Evolutionary conservation across 2,888 invertebrate genomes (phyloP).

Genomic region (Drosophila borealis): DNA sequence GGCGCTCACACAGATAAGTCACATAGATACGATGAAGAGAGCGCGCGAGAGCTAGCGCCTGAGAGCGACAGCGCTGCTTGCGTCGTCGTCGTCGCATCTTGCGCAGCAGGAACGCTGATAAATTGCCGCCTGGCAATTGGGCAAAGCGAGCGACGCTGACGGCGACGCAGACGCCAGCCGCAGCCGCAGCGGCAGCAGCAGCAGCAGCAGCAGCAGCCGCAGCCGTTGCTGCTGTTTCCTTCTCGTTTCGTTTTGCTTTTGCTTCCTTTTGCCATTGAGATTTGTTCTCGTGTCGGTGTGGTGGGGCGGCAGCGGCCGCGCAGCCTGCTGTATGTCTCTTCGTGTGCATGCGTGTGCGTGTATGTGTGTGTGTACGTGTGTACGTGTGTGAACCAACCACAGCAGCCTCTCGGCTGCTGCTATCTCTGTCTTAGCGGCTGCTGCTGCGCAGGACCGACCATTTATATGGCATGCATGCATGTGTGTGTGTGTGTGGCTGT

Average conservation of each 20-base stretch:
- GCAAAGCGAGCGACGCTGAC: constrained; percentile 36
- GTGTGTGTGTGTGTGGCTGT: constrained; percentile 9
- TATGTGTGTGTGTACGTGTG: constrained; percentile 14
- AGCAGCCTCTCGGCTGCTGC: constrained; percentile 78
- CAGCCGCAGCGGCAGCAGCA: constrained; percentile 33
- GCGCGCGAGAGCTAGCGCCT: constrained; percentile 18
- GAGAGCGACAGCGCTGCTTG: constrained; percentile 32
- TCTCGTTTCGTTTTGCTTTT: constrained; percentile 41
- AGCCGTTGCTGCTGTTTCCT: constrained; percentile 43
- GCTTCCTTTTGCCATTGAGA: constrained; percentile 58
- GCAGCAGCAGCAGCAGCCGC: constrained; percentile 22
- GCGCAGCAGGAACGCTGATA: constrained; percentile 66
- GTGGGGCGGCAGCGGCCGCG: constrained; percentile 30
- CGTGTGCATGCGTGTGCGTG: constrained; percentile 14
- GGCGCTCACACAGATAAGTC: constrained; percentile 63
- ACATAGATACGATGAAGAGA: constrained; percentile 49
- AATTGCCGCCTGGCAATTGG: constrained; percentile 79
- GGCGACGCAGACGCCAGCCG: constrained; percentile 17
- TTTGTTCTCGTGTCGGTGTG: constrained; percentile 64
- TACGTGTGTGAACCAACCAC: constrained; percentile 68
- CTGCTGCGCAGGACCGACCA: constrained; percentile 76
- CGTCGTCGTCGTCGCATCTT: constrained; percentile 53
- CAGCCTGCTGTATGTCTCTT: constrained; percentile 20
- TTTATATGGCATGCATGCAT: constrained; percentile 30
- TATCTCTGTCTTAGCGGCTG: constrained; percentile 76